Conservation (phyloP, 2,888 invertebrate species). For the Beris chalybata region DNA sequence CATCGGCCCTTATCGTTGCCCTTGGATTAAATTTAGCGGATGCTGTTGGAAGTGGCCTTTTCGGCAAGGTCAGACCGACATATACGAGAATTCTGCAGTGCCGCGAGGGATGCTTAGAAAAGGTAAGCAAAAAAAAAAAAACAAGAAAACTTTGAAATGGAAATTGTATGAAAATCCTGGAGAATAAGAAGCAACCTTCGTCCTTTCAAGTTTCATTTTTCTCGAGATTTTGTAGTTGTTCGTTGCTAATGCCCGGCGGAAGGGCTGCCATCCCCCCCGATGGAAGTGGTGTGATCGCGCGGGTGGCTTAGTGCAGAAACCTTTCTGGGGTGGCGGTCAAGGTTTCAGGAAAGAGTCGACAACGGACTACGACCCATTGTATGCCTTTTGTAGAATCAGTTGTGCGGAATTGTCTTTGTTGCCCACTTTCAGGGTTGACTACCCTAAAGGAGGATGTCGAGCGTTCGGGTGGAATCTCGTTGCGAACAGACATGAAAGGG, state of each 20-base stretch:
- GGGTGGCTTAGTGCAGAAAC: neutral
- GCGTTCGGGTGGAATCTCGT: constrained; percentile 6
- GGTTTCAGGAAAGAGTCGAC: neutral
- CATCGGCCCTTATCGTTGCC: constrained; percentile 1
- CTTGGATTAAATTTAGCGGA: constrained; percentile 19
- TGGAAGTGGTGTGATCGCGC: neutral
- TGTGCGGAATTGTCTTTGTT: constrained; percentile 32
- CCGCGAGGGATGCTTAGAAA: constrained; percentile 49
- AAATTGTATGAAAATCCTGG: neutral
- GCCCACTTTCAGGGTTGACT: constrained; percentile 31
- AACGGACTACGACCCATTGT: neutral
- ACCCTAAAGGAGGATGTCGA: constrained; percentile 28
- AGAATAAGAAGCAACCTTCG: constrained; percentile 13
- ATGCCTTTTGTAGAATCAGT: constrained; percentile 17
- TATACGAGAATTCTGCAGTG: constrained; percentile 45
- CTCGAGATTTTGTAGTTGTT: constrained; percentile 26
- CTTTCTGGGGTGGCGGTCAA: constrained; percentile 26
- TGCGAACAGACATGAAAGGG: neutral
- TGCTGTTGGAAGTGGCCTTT: constrained; percentile 13
- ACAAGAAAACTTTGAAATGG: neutral
- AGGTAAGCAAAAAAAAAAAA: constrained; percentile 43
- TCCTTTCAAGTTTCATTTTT: constrained; percentile 17
- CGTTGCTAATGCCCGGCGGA: constrained; percentile 25
- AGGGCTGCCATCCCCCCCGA: constrained; percentile 13
- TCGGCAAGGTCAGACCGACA: constrained; percentile 21